phyloP scores from a whole-genome alignment of 2,888 invertebrate species.

The Branchellion lobata region DNA sequence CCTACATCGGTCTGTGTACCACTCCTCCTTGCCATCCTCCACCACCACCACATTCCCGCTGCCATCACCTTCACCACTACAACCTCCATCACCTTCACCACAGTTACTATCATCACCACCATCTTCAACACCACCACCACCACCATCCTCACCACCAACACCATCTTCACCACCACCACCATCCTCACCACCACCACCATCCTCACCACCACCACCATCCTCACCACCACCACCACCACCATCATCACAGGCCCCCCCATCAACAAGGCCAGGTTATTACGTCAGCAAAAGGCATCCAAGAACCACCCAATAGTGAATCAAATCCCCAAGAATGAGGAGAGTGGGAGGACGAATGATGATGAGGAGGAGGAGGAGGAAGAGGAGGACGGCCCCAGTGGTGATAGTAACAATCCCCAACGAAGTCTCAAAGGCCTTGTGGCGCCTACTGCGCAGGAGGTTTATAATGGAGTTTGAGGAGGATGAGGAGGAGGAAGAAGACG shows the following conservation, averaged over 20 bases:
- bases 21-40: background rate
- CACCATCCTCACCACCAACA: background rate
- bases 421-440: too few species aligned
- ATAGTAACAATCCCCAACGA: too few species aligned
- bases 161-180: background rate
- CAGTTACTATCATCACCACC: background rate
- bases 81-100: background rate
- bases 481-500: background rate
- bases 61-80: background rate
- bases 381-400: too few species aligned
- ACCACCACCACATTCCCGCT: background rate
- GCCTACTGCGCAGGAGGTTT: too few species aligned
- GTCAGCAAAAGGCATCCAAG: background rate
- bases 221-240: background rate
- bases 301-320: background rate
- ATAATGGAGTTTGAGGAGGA: too few species aligned
- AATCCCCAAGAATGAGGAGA: background rate
- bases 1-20: slow-evolving; percentile 75
- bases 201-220: background rate
- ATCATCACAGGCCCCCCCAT: background rate
- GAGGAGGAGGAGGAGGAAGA: background rate
- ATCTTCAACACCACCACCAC: background rate
- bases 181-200: background rate
- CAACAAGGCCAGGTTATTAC: background rate
- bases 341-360: slow-evolving; percentile 7